Conservation (phyloP, 2,113 vertebrate species). For the Morone saxatilis region DNA sequence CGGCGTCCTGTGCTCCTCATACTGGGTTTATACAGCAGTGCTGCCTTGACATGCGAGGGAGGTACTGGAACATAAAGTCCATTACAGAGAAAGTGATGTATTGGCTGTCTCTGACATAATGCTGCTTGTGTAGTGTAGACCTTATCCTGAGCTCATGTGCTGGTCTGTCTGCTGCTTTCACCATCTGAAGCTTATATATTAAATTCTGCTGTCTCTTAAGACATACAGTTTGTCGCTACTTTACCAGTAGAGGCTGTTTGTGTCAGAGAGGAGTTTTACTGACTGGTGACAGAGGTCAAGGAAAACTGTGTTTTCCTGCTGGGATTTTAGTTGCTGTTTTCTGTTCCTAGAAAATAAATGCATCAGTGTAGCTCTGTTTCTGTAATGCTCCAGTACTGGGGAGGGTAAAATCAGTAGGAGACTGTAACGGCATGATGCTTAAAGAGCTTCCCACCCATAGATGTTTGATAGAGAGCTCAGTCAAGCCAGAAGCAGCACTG, state of each 20-base stretch:
- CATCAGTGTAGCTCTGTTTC: background rate
- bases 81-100: conserved; percentile 3
- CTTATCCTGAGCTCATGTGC: background rate
- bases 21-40: background rate
- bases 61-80: conserved; percentile 1
- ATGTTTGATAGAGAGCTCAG: background rate
- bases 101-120: background rate
- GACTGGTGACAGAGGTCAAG: background rate
- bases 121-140: background rate
- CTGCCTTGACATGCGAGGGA: background rate
- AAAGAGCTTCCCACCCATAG: background rate
- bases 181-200: background rate
- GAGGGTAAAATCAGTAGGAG: background rate
- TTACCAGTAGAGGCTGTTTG: background rate
- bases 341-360: background rate
- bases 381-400: background rate
- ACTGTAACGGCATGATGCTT: background rate
- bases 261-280: background rate
- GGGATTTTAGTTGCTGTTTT: background rate
- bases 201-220: background rate
- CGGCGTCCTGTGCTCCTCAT: conserved; percentile 4
- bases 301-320: conserved; percentile 1
- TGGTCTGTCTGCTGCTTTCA: background rate
- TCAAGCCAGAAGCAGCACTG: background rate
- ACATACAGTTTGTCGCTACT: background rate